Percentiles rank a stretch among this genome's conserved stretches.
Conservation (phyloP, 2,888 invertebrate genomes). For the Dasypolia templi region DNA sequence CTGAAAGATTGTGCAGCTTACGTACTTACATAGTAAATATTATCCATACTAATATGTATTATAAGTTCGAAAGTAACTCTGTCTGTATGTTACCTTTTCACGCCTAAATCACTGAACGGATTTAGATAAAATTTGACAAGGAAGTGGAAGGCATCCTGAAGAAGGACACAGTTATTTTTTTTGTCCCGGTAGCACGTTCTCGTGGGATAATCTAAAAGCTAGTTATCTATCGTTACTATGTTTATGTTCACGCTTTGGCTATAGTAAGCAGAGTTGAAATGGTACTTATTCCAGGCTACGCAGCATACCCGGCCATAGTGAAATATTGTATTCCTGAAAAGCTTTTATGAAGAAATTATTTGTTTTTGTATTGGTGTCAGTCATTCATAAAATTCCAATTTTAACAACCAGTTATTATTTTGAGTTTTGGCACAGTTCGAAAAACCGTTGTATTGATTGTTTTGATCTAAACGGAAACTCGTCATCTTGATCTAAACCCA, state of each 20-base stretch:
- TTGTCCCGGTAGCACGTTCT: too few relatives aligned
- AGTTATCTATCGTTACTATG: too few relatives aligned
- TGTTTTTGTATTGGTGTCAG: neutral
- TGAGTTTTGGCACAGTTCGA: conserved; percentile 28
- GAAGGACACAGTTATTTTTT: too few relatives aligned
- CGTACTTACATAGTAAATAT: neutral
- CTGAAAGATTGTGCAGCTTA: neutral
- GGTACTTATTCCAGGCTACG: conserved; percentile 7
- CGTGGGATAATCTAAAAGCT: too few relatives aligned
- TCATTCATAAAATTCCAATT: conserved; percentile 1
- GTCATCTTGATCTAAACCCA: conserved; percentile 56
- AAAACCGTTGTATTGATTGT: conserved; percentile 50
- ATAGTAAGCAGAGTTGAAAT: neutral
- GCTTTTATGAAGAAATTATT: conserved; percentile 2
- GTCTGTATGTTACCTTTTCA: too few relatives aligned
- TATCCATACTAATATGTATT: too few relatives aligned
- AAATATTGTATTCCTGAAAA: conserved; percentile 26
- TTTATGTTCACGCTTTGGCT: neutral
- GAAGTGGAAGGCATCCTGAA: too few relatives aligned
- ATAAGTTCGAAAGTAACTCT: too few relatives aligned
- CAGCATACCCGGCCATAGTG: conserved; percentile 8
- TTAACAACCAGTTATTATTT: neutral
- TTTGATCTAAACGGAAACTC: conserved; percentile 58
- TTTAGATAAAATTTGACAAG: too few relatives aligned
- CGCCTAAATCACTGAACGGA: too few relatives aligned